Conservation (phyloP, 2,113 vertebrate genomes). For the Burhinus oedicnemus region DNA sequence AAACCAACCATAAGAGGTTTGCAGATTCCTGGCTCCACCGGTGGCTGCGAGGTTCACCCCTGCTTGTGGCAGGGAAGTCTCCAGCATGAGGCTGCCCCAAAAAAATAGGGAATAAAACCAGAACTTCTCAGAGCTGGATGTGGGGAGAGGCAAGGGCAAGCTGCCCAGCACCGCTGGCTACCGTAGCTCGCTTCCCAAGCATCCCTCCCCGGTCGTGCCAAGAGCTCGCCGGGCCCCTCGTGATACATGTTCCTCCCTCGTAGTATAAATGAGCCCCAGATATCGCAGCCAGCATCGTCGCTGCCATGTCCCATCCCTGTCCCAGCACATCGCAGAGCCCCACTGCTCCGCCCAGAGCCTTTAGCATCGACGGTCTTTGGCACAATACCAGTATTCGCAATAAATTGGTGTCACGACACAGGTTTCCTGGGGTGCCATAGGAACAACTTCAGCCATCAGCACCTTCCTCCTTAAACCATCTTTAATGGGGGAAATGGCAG, state of each 20-base stretch:
- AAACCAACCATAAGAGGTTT: not conserved
- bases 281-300: accelerated
- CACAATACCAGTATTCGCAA: not conserved
- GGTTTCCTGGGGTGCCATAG: accelerated
- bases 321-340: not conserved
- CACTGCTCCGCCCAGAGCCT: accelerated
- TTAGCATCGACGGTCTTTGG: accelerated
- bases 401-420: accelerated
- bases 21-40: not conserved
- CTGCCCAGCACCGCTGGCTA: not conserved
- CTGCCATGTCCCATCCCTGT: not conserved
- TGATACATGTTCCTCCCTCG: not conserved
- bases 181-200: not conserved
- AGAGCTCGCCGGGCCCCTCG: not conserved
- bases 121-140: not conserved
- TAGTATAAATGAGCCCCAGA: not conserved
- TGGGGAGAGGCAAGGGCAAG: not conserved
- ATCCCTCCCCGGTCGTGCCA: not conserved
- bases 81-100: accelerated
- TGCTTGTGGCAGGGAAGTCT: accelerated
- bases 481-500: accelerated
- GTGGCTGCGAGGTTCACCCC: not conserved
- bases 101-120: not conserved
- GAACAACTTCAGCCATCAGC: not conserved
- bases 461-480: not conserved